Evolutionary conservation across 2,888 invertebrate species (phyloP).

Genomic region (Graphium colonna): DNA sequence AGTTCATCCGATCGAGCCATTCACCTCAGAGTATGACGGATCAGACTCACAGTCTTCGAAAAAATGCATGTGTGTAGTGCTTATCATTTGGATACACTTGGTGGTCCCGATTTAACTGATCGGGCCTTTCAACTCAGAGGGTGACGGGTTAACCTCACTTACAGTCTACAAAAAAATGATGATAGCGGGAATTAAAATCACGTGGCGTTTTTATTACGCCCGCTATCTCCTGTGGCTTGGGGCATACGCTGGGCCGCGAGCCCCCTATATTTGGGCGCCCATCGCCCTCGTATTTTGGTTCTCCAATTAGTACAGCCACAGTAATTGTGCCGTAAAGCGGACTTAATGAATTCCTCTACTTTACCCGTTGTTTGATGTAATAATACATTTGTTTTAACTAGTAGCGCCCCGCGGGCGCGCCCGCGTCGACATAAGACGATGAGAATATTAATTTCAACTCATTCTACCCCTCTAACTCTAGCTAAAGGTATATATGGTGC

Average conservation of each 20-base stretch:
- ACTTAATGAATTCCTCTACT: slow-evolving; percentile 48
- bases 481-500: not conserved
- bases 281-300: slow-evolving; percentile 38
- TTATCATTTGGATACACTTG: no score
- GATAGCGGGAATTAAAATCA: no score
- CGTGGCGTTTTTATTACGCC: not conserved
- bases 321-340: slow-evolving; percentile 37
- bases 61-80: no score
- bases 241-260: slow-evolving; percentile 6
- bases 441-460: slow-evolving; percentile 13
- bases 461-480: not conserved
- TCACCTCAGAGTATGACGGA: no score
- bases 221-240: slow-evolving; percentile 3
- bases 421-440: not conserved
- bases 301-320: slow-evolving; percentile 48
- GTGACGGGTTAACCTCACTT: no score
- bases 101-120: no score
- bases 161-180: no score
- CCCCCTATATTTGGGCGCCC: slow-evolving; percentile 39
- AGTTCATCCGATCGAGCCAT: no score
- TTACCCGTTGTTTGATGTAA: slow-evolving; percentile 41
- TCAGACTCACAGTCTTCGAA: no score
- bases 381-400: slow-evolving; percentile 22
- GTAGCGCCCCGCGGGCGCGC: slow-evolving; percentile 2
- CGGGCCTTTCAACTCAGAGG: no score